phyloP scores from a whole-genome alignment of 2,113 vertebrate genomes.

The Sinocyclocheilus grahami region DNA sequence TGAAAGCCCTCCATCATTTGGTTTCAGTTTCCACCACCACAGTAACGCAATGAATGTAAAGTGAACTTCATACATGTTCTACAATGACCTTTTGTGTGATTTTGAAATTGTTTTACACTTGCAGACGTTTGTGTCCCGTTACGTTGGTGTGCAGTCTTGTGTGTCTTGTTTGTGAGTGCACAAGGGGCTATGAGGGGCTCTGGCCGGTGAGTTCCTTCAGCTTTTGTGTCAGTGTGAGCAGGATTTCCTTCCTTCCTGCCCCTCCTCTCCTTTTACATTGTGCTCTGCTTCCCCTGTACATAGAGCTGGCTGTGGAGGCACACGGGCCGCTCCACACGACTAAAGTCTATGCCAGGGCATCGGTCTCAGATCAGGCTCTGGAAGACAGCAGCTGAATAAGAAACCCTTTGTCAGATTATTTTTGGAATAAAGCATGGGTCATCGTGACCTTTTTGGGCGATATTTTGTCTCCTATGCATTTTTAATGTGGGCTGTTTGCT shows the following conservation, averaged over 20 bases:
- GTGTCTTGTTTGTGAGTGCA: conserved; percentile 44
- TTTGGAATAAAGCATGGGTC: no score
- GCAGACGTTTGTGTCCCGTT: neutral
- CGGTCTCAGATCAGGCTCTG: conserved; percentile 23
- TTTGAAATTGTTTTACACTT: neutral
- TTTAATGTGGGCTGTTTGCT: neutral
- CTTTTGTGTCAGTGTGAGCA: conserved; percentile 73
- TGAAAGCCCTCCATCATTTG: conserved; percentile 19
- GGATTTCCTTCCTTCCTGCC: conserved; percentile 81
- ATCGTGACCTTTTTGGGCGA: neutral
- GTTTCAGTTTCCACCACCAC: neutral
- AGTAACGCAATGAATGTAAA: neutral
- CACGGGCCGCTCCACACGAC: conserved; percentile 20
- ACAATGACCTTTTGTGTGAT: neutral
- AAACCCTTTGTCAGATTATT: conserved; percentile 1
- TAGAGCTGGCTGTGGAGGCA: conserved; percentile 40
- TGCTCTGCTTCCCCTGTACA: conserved; percentile 74
- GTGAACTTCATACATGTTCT: neutral
- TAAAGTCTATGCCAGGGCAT: conserved; percentile 18
- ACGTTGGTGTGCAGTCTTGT: neutral
- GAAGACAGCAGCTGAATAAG: conserved; percentile 45
- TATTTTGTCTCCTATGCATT: conserved; percentile 30
- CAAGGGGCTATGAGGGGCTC: conserved; percentile 45
- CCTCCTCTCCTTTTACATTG: conserved; percentile 79
- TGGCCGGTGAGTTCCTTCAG: conserved; percentile 60